A percentile compares a stretch with the other conserved stretches of the same genome.
These are phyloP conservation scores for Cliona cf. orientalis DNA, from an alignment of 37 sponge, comb jelly and placozoan genomes.

Conservation along the genomic window DNA sequence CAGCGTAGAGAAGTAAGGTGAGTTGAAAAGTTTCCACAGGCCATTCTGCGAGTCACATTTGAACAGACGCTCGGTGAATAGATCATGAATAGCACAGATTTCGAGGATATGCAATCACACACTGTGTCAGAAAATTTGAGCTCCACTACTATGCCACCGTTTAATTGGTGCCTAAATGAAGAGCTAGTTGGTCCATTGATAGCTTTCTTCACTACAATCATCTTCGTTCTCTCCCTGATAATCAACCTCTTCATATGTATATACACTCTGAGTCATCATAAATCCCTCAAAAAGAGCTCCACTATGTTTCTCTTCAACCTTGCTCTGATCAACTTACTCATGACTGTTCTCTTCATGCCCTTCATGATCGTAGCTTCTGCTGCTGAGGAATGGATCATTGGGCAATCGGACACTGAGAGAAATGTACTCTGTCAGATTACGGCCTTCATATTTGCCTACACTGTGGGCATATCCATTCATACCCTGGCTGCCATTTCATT, in stretches of 20 bases:
- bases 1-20: no score
- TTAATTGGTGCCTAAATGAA: slow-evolving; percentile 3
- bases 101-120: no score
- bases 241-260: slow-evolving; percentile 7
- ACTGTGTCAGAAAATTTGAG: no score
- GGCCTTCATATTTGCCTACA: slow-evolving; percentile 9
- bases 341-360: slow-evolving; percentile 26
- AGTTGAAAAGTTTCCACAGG: no score
- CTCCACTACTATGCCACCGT: no score
- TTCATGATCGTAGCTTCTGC: slow-evolving; percentile 14
- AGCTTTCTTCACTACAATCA: neutral
- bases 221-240: slow-evolving; percentile 1
- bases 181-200: neutral
- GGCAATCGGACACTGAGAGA: neutral
- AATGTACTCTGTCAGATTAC: slow-evolving; percentile 7
- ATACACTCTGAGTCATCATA: neutral
- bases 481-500: slow-evolving; percentile 40
- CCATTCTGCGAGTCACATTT: no score
- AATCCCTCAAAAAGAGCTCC: slow-evolving; percentile 8
- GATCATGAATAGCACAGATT: no score
- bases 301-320: slow-evolving; percentile 30
- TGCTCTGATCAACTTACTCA: slow-evolving; percentile 13
- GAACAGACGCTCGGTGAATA: no score
- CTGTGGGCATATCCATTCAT: neutral
- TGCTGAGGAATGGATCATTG: slow-evolving; percentile 46